These are phyloP conservation scores for Leptothorax acervorum DNA, from an alignment of 2,888 invertebrate genomes.

Conservation along the genomic window DNA sequence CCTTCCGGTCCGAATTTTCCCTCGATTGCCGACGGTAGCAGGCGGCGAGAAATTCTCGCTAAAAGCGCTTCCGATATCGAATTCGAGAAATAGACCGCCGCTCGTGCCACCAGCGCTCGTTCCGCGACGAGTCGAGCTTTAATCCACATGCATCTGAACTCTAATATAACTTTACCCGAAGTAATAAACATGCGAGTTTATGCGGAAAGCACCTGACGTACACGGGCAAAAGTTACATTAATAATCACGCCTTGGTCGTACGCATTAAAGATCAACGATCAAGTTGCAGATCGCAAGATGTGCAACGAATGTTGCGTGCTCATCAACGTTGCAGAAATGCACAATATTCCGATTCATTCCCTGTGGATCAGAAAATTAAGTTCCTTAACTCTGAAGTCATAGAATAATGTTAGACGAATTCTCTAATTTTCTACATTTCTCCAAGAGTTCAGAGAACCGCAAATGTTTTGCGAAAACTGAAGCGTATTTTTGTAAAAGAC, in stretches of 20 bases:
- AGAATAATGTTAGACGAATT: background rate
- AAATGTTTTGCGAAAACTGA: background rate
- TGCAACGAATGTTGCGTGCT: constrained; percentile 4
- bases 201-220: constrained; percentile 34
- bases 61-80: constrained; percentile 29
- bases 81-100: constrained; percentile 31
- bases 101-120: background rate
- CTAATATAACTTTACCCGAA: constrained; percentile 49
- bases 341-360: background rate
- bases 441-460: background rate
- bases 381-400: background rate
- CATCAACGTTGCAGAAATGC: background rate
- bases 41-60: constrained; percentile 18
- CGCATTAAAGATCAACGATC: constrained; percentile 41
- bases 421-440: background rate
- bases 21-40: constrained; percentile 1
- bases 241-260: constrained; percentile 17
- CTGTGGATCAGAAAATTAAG: background rate
- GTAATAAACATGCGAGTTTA: constrained; percentile 52
- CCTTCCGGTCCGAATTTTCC: constrained; percentile 16
- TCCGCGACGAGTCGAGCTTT: constrained; percentile 29
- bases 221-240: constrained; percentile 43
- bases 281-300: constrained; percentile 2
- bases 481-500: background rate
- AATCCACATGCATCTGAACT: constrained; percentile 30